Conservation (phyloP, 1,140 invertebrate genomes). For the Brachionus plicatilis region DNA sequence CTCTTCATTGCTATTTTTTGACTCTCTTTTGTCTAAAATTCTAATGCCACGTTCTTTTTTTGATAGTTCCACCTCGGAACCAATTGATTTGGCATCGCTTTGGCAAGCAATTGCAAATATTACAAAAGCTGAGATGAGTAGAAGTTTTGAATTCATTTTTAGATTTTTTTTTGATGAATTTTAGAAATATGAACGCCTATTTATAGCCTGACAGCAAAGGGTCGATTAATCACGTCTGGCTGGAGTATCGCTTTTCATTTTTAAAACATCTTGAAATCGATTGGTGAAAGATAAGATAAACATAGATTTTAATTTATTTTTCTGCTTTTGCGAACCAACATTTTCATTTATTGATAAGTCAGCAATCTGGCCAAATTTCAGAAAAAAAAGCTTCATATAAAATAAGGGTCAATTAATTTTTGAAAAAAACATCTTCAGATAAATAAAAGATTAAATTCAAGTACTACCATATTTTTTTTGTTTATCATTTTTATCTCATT, state of each 20-base stretch:
- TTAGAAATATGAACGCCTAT: not conserved
- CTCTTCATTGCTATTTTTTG: not conserved
- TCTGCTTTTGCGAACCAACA: not conserved
- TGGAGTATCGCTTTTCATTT: not conserved
- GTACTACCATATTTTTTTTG: not conserved
- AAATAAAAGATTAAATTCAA: not conserved
- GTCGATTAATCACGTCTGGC: not conserved
- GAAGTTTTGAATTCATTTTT: not conserved
- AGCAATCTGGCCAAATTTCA: not conserved
- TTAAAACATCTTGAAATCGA: not conserved
- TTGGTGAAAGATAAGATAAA: constrained; percentile 13
- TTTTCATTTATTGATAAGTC: not conserved
- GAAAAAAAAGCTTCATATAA: not conserved
- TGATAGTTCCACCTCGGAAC: not conserved
- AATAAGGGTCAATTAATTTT: not conserved
- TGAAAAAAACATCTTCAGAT: not conserved
- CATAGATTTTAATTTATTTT: not conserved
- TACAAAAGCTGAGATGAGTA: not conserved
- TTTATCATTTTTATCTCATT: not conserved
- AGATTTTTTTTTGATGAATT: not conserved
- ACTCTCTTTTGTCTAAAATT: not conserved
- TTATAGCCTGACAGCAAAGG: constrained; percentile 4
- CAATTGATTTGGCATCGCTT: not conserved
- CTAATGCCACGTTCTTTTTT: not conserved
- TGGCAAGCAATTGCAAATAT: not conserved